Evolutionary conservation across 2,888 invertebrate species (phyloP).

Genomic region (Conchocele bisecta): DNA sequence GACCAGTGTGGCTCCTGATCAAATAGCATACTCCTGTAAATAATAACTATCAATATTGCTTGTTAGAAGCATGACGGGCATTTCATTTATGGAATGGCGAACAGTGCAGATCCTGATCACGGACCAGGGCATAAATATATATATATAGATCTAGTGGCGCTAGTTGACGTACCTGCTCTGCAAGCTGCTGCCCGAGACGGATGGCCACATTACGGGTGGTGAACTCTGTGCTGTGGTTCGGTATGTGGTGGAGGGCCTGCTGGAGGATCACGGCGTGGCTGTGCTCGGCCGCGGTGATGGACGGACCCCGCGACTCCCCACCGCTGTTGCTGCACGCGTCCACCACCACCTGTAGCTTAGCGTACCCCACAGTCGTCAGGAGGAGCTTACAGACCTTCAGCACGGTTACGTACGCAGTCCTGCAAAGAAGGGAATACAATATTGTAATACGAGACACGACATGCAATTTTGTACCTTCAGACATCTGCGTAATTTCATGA

Average conservation of each 20-base stretch:
- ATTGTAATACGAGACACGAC: too few species aligned
- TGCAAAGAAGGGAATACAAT: conserved; percentile 71
- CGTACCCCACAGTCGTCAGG: conserved; percentile 92
- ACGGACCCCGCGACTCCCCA: conserved; percentile 84
- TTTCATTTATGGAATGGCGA: too few species aligned
- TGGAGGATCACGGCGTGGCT: conserved; percentile 86
- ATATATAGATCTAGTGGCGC: too few species aligned
- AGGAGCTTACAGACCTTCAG: conserved; percentile 94
- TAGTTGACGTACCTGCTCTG: conserved; percentile 89
- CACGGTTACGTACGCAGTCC: conserved; percentile 93
- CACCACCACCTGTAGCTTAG: conserved; percentile 82
- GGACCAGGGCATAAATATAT: too few species aligned
- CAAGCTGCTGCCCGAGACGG: conserved; percentile 91
- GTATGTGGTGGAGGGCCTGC: conserved; percentile 92
- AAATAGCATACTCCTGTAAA: too few species aligned
- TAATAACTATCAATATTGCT: too few species aligned
- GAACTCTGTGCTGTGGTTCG: conserved; percentile 92
- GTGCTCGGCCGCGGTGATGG: conserved; percentile 81
- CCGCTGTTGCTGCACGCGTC: conserved; percentile 86
- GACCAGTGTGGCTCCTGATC: too few species aligned
- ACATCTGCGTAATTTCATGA: too few species aligned
- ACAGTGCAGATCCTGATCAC: too few species aligned
- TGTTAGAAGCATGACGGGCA: too few species aligned
- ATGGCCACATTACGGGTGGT: conserved; percentile 92
- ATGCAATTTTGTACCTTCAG: too few species aligned